phyloP scores from a whole-genome alignment of 2,888 invertebrate genomes.

The Polydrusus tereticollis region DNA sequence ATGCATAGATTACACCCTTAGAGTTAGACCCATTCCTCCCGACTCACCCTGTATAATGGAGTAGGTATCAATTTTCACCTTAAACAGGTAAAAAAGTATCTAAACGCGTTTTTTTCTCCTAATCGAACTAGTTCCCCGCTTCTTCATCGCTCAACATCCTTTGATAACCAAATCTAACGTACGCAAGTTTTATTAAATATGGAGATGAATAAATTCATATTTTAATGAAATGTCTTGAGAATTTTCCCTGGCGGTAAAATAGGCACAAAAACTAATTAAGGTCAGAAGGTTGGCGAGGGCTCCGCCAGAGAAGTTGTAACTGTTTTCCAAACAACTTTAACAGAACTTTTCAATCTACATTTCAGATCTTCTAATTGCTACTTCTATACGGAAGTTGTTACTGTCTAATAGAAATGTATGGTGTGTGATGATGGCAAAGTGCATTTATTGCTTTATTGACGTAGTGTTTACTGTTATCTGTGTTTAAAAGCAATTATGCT shows the following conservation, averaged over 20 bases:
- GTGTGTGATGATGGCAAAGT: slow-evolving; percentile 19
- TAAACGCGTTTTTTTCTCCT: no score
- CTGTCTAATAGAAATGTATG: background rate
- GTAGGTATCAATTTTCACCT: no score
- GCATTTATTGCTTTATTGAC: slow-evolving; percentile 11
- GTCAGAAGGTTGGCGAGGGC: background rate
- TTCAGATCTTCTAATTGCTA: slow-evolving; percentile 30
- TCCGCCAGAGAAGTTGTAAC: slow-evolving; percentile 13
- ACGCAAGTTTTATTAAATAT: no score
- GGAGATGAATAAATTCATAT: background rate
- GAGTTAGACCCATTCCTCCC: no score
- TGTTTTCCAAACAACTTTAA: slow-evolving; percentile 31
- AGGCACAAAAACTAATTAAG: slow-evolving; percentile 3
- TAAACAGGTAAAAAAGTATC: no score
- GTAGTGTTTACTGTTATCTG: background rate
- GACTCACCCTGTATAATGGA: no score
- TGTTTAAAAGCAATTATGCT: no score
- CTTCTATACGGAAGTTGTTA: background rate
- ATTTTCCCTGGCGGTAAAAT: background rate
- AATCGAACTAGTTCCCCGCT: no score
- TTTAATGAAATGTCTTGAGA: background rate
- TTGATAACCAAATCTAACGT: no score
- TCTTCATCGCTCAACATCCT: no score
- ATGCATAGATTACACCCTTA: no score
- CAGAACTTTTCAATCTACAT: slow-evolving; percentile 40